Conservation (phyloP, 2,888 invertebrate genomes). For the Brassicogethes aeneus region DNA sequence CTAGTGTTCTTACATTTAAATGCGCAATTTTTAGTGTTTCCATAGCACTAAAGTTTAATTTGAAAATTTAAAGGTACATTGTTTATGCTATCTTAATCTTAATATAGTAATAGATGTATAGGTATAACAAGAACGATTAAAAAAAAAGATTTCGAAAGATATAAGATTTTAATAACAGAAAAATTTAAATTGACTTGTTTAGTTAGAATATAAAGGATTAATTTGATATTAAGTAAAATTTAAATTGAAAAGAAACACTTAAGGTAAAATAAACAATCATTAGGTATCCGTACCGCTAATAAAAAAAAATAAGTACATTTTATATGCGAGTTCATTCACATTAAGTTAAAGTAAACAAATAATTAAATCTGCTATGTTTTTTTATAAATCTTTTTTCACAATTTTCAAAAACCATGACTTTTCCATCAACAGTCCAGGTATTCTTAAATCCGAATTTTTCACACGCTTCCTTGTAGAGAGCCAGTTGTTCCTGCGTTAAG, state of each 20-base stretch:
- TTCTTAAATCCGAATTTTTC: too few relatives aligned
- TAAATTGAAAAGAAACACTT: neutral
- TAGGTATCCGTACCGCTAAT: neutral
- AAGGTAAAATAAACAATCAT: neutral
- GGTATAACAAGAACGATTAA: neutral
- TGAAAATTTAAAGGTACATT: neutral
- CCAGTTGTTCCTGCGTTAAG: neutral
- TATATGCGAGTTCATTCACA: neutral
- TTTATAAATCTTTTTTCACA: neutral
- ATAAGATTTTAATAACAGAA: too few relatives aligned
- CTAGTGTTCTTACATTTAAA: neutral
- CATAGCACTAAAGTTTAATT: neutral
- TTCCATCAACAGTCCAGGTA: neutral
- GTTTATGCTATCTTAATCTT: too few relatives aligned
- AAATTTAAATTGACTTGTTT: neutral
- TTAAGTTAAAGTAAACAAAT: too few relatives aligned
- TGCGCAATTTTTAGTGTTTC: neutral
- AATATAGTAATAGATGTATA: too few relatives aligned
- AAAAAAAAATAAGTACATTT: neutral
- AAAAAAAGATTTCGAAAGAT: neutral
- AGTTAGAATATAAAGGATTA: too few relatives aligned
- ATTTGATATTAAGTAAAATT: neutral
- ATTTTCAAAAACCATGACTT: neutral
- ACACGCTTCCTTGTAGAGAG: neutral
- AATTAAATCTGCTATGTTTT: too few relatives aligned